Base-by-base conservation (phyloP, 2,888 invertebrate species). In the Archaeoteleia sp. region DNA sequence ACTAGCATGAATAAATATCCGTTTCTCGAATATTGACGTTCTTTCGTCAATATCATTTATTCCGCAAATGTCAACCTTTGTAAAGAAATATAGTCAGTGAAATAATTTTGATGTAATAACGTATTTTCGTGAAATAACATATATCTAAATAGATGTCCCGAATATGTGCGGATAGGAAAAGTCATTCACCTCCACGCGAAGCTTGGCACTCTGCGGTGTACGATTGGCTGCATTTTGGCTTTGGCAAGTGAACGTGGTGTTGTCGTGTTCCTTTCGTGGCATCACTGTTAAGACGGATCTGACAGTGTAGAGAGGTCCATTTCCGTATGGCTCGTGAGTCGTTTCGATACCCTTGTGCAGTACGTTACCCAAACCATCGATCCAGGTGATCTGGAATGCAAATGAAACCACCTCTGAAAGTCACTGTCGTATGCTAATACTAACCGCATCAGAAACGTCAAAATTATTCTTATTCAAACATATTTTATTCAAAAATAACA, bases 161-260 rank as follows among this genome's bases (percentile, higher is more conserved):
- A 32, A 40, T 40, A 51, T 61, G 35, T 20, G 35, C 20, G 49
- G 35, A 58, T 49, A 51, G 45, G 46, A 66, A 45, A 63, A 63
- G 61, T 54, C 55, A 83, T 88, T 88, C 77, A 93, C 94, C 90
- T 95, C 93, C 35, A 97, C 87, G 70, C 91, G 91, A 14, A 96
- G 90, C 80, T 91, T 91, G 1, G 94, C 93, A 48, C 92, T 91
- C 81, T 92, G 90, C 79, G 95, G 95, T 0, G 94, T 92, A 70
- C 94, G 89, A 81, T 96, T 94, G 1, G 96, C 96, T 0, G 95
- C 93, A 82, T 96, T 96, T 84, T 95, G 95, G 40, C 94, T 96
- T 88, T 95, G 95, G 82, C 97, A 97, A 2, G 94, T 94, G 80
- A 96, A 93, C 76, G 93, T 94, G 67, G 95, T 95, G 79, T 95